Conservation (phyloP, 2,888 invertebrate species). For the Lagria hirta region DNA sequence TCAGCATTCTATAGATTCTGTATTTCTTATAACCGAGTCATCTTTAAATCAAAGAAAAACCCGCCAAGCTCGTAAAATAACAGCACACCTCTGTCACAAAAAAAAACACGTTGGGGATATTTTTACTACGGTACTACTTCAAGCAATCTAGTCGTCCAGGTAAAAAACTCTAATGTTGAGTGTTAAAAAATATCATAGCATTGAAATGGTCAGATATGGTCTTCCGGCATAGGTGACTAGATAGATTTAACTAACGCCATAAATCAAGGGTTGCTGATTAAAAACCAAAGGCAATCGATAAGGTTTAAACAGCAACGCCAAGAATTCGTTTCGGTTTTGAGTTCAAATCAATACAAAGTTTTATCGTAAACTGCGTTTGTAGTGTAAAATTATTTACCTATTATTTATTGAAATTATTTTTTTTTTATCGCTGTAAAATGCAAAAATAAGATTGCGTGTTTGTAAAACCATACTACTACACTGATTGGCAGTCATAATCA, state of each 20-base stretch:
- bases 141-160: slow-evolving; percentile 30
- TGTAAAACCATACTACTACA: too few species aligned
- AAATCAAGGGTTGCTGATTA: slow-evolving; percentile 43
- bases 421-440: too few species aligned
- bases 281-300: slow-evolving; percentile 36
- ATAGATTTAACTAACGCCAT: slow-evolving; percentile 38
- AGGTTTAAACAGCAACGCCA: slow-evolving; percentile 27
- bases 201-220: slow-evolving; percentile 34
- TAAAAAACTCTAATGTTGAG: slow-evolving; percentile 6
- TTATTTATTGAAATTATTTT: too few species aligned
- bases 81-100: slow-evolving; percentile 34
- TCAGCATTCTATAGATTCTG: too few species aligned
- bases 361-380: too few species aligned
- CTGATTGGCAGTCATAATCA: too few species aligned
- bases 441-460: too few species aligned
- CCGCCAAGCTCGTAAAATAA: slow-evolving; percentile 35
- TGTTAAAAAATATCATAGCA: slow-evolving; percentile 2
- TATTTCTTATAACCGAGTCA: slow-evolving; percentile 25
- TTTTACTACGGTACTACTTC: slow-evolving; percentile 35
- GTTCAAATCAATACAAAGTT: too few species aligned
- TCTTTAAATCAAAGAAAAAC: slow-evolving; percentile 30
- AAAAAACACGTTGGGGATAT: slow-evolving; percentile 31
- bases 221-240: slow-evolving; percentile 42
- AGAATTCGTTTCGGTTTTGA: slow-evolving; percentile 9
- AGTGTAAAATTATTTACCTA: too few species aligned